A percentile compares a stretch with the other conserved stretches of the same genome.
phyloP scores from a whole-genome alignment of 2,888 invertebrate species.

The Cremastinae sp. region DNA sequence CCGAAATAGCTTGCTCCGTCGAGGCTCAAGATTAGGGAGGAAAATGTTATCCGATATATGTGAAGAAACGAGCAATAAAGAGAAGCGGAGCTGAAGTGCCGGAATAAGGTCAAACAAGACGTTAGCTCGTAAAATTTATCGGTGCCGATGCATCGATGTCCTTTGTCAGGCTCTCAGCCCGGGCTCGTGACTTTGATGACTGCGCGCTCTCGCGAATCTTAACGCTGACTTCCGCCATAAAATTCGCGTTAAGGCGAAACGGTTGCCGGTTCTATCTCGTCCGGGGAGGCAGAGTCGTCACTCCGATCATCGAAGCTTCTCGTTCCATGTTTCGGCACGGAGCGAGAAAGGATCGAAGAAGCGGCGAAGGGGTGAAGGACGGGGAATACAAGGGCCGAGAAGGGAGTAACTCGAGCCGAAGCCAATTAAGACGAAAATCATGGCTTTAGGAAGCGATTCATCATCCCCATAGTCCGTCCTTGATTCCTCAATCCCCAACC shows the following conservation, averaged over 20 bases:
- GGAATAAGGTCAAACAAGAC: constrained; percentile 18
- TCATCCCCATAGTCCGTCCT: constrained; percentile 23
- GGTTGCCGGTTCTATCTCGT: constrained; percentile 66
- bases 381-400: too few relatives aligned
- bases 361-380: too few relatives aligned
- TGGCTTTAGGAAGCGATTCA: constrained; percentile 66
- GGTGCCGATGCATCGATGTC: constrained; percentile 65
- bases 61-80: not conserved
- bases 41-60: too few relatives aligned
- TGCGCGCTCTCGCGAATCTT: constrained; percentile 1
- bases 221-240: constrained; percentile 62
- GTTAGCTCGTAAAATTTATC: constrained; percentile 71
- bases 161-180: not conserved
- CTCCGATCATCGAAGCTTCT: constrained; percentile 1
- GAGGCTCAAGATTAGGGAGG: not conserved
- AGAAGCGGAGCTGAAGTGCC: not conserved
- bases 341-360: too few relatives aligned
- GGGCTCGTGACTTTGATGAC: constrained; percentile 9
- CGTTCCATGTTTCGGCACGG: not conserved
- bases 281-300: constrained; percentile 29
- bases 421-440: constrained; percentile 71
- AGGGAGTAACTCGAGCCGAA: constrained; percentile 40
- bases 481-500: constrained; percentile 3
- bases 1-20: too few relatives aligned
- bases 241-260: constrained; percentile 73